Base-by-base conservation (phyloP, 2,113 vertebrate species). In the Poicephalus gulielmi region DNA sequence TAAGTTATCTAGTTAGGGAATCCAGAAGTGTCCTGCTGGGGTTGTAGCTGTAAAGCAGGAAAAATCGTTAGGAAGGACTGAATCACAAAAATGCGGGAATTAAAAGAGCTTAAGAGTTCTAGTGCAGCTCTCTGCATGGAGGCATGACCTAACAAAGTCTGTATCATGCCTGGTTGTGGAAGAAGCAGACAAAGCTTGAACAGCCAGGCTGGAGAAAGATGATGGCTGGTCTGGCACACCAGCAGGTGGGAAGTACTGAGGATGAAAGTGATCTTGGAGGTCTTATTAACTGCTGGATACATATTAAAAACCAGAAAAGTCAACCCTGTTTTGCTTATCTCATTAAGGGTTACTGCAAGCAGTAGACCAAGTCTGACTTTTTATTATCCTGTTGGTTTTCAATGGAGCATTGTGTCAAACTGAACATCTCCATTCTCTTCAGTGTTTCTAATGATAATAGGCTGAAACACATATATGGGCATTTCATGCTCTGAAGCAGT, bases 391-490 rank as follows among this genome's bases (percentile, higher is more conserved):
- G 10, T 39, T 59, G 55, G 43, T 74, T 75, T 92, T 93, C 60
- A 30, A 16, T 2, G 4, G 35, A 81, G 25, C 33, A 6, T 3
- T 1, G 16, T 35, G 28, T 78, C 52, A 62, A 84, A 82, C 31
- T 59, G 59, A 77, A 68, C 41, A 67, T 79, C 30, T 77, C 27
- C 10, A 2, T 78, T 63, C 35, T 75, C 50, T 39, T 83, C 18
- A 39, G 19, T 67, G 28, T 80, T 95, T 50, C n/a, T 88, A 55
- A 2, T 70, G 30, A 25, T 67, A 53, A 25, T 41, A 52, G 53
- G 17, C 50, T 63, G 74, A 83, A 78, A 9, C 43, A 68, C 18
- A 6, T 37, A 47, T 0, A 0, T 0, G 3, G 37, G 20, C n/a
- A 24, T 86, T 76, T 88, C 14, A 4, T 44, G 60, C 53, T 80